Percentiles rank a stretch among this genome's conserved stretches.
These are phyloP conservation scores for Catostomus latipinnis DNA, from an alignment of 2,797 vertebrate species.

Conservation along the genomic window DNA sequence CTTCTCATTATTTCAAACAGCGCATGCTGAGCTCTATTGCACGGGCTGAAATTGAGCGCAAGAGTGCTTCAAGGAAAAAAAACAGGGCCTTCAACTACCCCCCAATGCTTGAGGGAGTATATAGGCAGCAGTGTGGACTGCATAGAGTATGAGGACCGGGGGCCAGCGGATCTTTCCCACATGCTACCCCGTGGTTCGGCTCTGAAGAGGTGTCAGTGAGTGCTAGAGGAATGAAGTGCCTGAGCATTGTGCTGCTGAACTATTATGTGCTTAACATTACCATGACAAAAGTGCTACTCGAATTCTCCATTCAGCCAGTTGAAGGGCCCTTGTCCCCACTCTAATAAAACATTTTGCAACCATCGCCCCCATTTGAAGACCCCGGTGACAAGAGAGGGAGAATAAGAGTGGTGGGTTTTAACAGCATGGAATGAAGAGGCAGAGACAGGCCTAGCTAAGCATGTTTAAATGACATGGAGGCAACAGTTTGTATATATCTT, in stretches of 20 bases:
- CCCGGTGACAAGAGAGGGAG: conserved; percentile 84
- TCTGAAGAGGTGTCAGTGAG: conserved; percentile 94
- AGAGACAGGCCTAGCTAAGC: conserved; percentile 19
- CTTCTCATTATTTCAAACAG: conserved; percentile 52
- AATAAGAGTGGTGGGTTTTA: conserved; percentile 66
- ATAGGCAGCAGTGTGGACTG: conserved; percentile 56
- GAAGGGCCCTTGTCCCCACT: conserved; percentile 90
- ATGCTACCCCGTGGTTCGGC: conserved; percentile 96
- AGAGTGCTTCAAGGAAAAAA: conserved; percentile 3
- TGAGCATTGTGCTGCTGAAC: conserved; percentile 93
- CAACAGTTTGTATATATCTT: not conserved
- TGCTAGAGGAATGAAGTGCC: conserved; percentile 92
- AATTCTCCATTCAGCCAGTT: conserved; percentile 98
- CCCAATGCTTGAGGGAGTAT: conserved; percentile 31
- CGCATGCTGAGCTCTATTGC: conserved; percentile 54
- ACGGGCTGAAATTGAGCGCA: conserved; percentile 46
- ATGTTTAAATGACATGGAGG: conserved; percentile 20
- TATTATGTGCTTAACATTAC: conserved; percentile 99
- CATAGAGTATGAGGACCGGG: conserved; percentile 75
- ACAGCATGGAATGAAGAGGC: conserved; percentile 26
- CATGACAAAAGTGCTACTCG: conserved; percentile 99
- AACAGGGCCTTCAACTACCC: conserved; percentile 24
- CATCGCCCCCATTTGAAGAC: conserved; percentile 93
- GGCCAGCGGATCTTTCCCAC: conserved; percentile 97
- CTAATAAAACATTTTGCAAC: conserved; percentile 97